These are phyloP conservation scores for Monopis laevigella DNA, from an alignment of 2,888 invertebrate genomes.

Conservation along the genomic window DNA sequence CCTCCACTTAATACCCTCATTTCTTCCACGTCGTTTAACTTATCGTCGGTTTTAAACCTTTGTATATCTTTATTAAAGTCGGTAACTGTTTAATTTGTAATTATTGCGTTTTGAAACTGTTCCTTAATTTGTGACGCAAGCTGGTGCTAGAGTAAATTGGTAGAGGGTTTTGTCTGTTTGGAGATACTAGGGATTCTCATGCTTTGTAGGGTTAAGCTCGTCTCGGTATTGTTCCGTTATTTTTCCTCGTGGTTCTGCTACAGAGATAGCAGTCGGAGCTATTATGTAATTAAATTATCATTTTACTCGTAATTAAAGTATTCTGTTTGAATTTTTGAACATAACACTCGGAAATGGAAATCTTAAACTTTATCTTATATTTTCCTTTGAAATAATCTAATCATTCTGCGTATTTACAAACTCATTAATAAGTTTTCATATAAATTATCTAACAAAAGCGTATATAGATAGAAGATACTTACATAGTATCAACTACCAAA, in stretches of 20 bases:
- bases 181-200: not conserved
- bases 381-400: not conserved
- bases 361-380: not conserved
- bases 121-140: not conserved
- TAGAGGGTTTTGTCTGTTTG: constrained; percentile 7
- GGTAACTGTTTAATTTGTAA: no score
- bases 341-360: not conserved
- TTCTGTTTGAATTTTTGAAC: not conserved
- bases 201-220: constrained; percentile 1
- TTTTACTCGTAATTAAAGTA: no score
- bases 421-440: no score
- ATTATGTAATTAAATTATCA: constrained; percentile 9
- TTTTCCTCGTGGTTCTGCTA: not conserved
- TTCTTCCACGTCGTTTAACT: not conserved
- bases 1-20: not conserved
- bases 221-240: constrained; percentile 1
- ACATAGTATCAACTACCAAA: no score
- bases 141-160: not conserved
- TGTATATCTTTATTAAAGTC: no score
- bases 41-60: constrained; percentile 1
- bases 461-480: no score
- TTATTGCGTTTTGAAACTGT: not conserved
- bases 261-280: not conserved
- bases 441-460: no score
- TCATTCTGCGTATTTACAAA: not conserved